Evolutionary conservation across 1,140 invertebrate species (phyloP).

Genomic region (Drosophila eugracilis): DNA sequence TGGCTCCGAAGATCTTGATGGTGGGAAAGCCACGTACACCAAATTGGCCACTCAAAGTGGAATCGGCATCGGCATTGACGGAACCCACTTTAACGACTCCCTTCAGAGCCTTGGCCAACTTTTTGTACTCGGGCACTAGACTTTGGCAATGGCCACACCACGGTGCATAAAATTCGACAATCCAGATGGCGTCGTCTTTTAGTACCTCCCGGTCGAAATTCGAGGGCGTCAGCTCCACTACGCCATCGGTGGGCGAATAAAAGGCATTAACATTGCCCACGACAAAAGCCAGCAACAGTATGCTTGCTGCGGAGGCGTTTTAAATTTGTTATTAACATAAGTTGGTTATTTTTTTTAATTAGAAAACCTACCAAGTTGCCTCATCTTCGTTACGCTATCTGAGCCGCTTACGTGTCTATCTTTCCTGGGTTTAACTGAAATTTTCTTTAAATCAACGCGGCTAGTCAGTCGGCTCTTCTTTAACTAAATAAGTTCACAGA

Average conservation of each 20-base stretch:
- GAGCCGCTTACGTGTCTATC: slow-evolving; percentile 16
- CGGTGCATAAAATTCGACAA: slow-evolving; percentile 95
- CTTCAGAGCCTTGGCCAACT: slow-evolving; percentile 94
- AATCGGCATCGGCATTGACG: slow-evolving; percentile 96
- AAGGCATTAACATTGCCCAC: slow-evolving; percentile 86
- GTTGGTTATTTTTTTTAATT: not conserved
- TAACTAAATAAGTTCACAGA: not conserved
- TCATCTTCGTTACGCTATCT: slow-evolving; percentile 3
- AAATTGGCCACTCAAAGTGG: slow-evolving; percentile 92
- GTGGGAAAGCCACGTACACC: slow-evolving; percentile 97
- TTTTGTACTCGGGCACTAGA: slow-evolving; percentile 94
- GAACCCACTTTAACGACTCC: slow-evolving; percentile 96
- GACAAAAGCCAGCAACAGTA: slow-evolving; percentile 60
- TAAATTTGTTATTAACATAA: slow-evolving; percentile 9
- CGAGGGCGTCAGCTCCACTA: slow-evolving; percentile 94
- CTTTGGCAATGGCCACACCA: slow-evolving; percentile 96
- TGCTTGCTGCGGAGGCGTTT: slow-evolving; percentile 30
- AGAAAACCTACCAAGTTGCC: slow-evolving; percentile 2
- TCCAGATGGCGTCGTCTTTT: slow-evolving; percentile 94
- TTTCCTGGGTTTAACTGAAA: not conserved
- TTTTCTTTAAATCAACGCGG: slow-evolving; percentile 21
- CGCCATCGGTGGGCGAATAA: slow-evolving; percentile 92
- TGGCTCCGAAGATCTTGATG: slow-evolving; percentile 96
- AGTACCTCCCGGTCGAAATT: slow-evolving; percentile 96
- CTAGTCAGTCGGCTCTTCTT: not conserved